phyloP scores from a whole-genome alignment of 92 coral and sea anemone species.

The Porites evermanni region DNA sequence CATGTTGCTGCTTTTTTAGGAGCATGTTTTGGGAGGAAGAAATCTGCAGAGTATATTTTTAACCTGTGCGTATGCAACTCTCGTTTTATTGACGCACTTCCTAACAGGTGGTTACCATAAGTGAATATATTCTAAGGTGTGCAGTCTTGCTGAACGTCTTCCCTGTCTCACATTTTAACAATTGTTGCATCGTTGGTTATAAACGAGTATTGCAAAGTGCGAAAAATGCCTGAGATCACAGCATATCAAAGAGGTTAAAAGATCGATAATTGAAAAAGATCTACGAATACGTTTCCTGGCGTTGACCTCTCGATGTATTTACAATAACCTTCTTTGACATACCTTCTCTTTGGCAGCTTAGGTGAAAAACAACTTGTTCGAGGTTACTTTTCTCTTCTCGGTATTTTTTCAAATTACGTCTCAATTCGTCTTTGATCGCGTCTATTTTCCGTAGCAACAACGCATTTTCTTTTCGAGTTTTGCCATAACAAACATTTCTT shows the following conservation, averaged over 20 bases:
- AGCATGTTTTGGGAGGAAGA: not conserved
- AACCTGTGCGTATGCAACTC: not conserved
- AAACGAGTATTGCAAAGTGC: too few relatives aligned
- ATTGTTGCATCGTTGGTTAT: too few relatives aligned
- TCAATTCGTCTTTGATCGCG: not conserved
- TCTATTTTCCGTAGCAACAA: conserved; percentile 9
- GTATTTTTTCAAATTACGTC: not conserved
- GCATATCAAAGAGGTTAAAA: too few relatives aligned
- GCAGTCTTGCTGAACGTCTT: too few relatives aligned
- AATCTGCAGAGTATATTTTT: not conserved
- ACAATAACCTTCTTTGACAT: not conserved
- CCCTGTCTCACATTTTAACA: too few relatives aligned
- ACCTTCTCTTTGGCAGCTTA: conserved; percentile 33
- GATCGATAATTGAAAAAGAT: too few relatives aligned
- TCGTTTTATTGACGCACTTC: too few relatives aligned
- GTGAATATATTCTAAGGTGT: too few relatives aligned
- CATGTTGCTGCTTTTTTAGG: not conserved
- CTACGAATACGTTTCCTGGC: too few relatives aligned
- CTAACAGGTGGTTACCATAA: too few relatives aligned
- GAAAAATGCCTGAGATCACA: too few relatives aligned
- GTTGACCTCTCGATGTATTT: too few relatives aligned
- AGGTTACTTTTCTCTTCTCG: conserved; percentile 20
- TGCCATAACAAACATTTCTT: conserved; percentile 8
- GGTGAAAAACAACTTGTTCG: conserved; percentile 10
- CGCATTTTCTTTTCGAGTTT: conserved; percentile 11